Conservation (phyloP, 2,797 vertebrate genomes). For the Myoxocephalus aenaeus region DNA sequence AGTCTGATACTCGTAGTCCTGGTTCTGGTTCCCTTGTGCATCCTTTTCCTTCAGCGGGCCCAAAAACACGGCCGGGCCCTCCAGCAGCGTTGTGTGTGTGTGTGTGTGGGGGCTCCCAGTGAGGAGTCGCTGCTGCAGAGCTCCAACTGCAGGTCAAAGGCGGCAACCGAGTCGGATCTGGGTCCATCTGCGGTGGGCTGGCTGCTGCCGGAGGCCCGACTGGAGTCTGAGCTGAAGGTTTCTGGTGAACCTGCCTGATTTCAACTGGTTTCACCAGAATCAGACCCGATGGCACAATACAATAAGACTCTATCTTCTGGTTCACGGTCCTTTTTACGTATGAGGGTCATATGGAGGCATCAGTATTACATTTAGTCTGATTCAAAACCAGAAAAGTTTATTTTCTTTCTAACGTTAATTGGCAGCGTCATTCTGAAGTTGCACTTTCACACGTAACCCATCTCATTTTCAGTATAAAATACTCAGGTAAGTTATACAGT, state of each 20-base stretch:
- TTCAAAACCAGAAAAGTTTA: neutral
- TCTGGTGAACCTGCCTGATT: neutral
- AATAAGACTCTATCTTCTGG: neutral
- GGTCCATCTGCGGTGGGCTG: neutral
- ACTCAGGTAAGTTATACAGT: neutral
- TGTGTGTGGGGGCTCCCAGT: neutral
- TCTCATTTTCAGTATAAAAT: neutral
- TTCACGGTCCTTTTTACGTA: rapidly evolving
- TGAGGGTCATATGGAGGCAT: neutral
- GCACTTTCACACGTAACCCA: neutral
- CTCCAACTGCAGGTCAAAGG: neutral
- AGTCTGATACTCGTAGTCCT: neutral
- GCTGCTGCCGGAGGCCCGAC: neutral
- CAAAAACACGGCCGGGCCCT: no score
- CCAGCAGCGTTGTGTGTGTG: neutral
- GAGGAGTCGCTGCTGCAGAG: neutral
- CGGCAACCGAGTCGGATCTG: neutral
- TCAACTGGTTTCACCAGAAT: no score
- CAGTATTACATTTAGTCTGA: neutral
- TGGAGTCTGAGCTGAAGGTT: neutral
- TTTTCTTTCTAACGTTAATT: neutral
- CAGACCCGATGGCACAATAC: neutral
- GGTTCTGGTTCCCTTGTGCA: neutral
- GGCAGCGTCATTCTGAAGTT: neutral
- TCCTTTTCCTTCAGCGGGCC: no score